Evolutionary conservation across 1,140 invertebrate species (phyloP), one percentile per base, ranked within the genome.

Genomic region (Aphidius gifuensis): DNA sequence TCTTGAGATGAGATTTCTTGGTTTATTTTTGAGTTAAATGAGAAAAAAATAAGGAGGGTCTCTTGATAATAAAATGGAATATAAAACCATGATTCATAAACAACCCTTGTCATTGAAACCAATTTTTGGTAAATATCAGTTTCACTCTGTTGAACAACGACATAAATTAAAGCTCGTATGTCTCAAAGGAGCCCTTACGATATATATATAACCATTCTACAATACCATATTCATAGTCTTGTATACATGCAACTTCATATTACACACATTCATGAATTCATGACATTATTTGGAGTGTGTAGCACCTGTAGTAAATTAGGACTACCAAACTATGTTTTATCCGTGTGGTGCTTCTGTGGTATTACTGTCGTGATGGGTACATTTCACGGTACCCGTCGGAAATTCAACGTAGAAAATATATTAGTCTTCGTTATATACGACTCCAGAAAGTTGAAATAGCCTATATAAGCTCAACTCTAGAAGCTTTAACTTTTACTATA

Each of bases 281-380:
- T 71, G 66, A 69, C 68, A 71, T 70, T 69, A 66, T 66, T 64
- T n/a, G 9, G 21, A 40, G 46, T 58, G 69, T 66, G 9, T 68
- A 74, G 73, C 74, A 75, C 66, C 68, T 76, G 77, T 69, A 75
- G 67, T 77, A 73, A 77, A 77, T 79, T 77, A 75, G 67, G 65
- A 67, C 66, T 71, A 71, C 64, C 71, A 71, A 76, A 78, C 66
- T 73, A 64, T 54, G 49, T 71, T 73, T 76, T 73, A 73, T 68
- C 40, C 62, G 44, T 47, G 51, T 44, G 61, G 55, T n/a, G 58
- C 38, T 51, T 66, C 68, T 69, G 61, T 66, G 69, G 65, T 68
- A 64, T 64, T 60, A 57, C 53, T 58, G 43, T 60, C 46, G 50
- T 62, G 62, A 67, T 67, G 60, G 62, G 21, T 62, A 49, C 61